These are phyloP conservation scores for Trissoscelio sp. DNA, from an alignment of 2,888 invertebrate genomes.

Conservation along the genomic window DNA sequence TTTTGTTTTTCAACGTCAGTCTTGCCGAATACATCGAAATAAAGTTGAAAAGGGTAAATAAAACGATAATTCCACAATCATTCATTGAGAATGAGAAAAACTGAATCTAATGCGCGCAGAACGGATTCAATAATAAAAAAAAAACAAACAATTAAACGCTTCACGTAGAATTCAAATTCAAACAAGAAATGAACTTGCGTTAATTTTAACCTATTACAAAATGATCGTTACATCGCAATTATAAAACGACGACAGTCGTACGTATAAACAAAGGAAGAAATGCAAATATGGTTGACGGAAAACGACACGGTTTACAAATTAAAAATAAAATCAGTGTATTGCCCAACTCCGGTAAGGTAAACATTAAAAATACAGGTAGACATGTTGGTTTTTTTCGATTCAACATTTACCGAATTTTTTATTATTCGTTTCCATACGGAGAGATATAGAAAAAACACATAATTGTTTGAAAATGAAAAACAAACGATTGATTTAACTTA, in stretches of 20 bases:
- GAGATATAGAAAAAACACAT: slow-evolving; percentile 83
- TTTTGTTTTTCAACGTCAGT: slow-evolving; percentile 8
- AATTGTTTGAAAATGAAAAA: slow-evolving; percentile 82
- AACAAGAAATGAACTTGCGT: slow-evolving; percentile 28
- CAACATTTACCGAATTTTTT: slow-evolving; percentile 83
- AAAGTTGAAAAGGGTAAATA: slow-evolving; percentile 26
- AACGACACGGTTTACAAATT: slow-evolving; percentile 54
- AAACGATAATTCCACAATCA: slow-evolving; percentile 10
- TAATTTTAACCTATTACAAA: slow-evolving; percentile 49
- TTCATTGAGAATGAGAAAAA: neutral
- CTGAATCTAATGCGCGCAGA: slow-evolving; percentile 8
- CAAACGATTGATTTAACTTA: slow-evolving; percentile 81
- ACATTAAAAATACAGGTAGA: slow-evolving; percentile 60
- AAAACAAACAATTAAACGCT: slow-evolving; percentile 43
- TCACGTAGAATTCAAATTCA: slow-evolving; percentile 2
- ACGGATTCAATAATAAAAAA: slow-evolving; percentile 18
- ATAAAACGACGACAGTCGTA: slow-evolving; percentile 27
- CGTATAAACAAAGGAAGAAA: slow-evolving; percentile 62
- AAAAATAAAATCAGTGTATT: slow-evolving; percentile 57
- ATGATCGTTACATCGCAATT: slow-evolving; percentile 36
- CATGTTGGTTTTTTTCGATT: slow-evolving; percentile 69
- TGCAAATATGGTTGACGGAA: slow-evolving; percentile 59
- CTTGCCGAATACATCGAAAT: slow-evolving; percentile 35
- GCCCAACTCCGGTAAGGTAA: slow-evolving; percentile 58
- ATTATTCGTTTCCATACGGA: slow-evolving; percentile 83